Evolutionary conservation across 23 tunicate species (phyloP).

Genomic region (Ascidia mentula): DNA sequence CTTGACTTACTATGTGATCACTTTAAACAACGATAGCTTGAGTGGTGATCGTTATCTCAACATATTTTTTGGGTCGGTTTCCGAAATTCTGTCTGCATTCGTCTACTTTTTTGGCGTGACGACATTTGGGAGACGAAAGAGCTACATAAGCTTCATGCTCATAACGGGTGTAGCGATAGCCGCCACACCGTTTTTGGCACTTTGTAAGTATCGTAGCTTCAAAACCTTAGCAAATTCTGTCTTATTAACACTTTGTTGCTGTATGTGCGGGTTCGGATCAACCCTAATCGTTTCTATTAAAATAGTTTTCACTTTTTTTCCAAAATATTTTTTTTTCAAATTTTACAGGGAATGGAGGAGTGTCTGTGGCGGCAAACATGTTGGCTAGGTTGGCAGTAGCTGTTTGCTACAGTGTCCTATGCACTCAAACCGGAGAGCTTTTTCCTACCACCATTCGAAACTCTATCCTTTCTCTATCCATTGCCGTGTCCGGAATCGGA

Average conservation of each 20-base stretch:
- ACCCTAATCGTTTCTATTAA: background rate
- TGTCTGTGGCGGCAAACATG: background rate
- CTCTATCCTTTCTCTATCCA: background rate
- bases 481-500: background rate
- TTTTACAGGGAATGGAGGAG: background rate
- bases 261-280: too few relatives aligned
- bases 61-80: background rate
- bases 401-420: background rate
- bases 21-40: background rate
- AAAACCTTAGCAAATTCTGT: background rate
- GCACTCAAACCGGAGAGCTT: background rate
- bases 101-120: background rate
- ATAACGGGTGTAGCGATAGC: background rate
- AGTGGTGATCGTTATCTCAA: background rate
- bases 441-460: background rate
- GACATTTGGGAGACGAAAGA: background rate
- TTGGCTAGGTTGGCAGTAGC: background rate
- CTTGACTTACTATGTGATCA: background rate
- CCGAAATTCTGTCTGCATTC: background rate
- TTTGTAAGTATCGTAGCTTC: background rate
- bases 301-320: background rate
- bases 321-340: background rate
- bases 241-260: too few relatives aligned
- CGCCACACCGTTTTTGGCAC: background rate
- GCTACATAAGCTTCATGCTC: background rate